phyloP scores from a whole-genome alignment of 64 coral and sea anemone genomes.

The Stichodactyla mertensii region DNA sequence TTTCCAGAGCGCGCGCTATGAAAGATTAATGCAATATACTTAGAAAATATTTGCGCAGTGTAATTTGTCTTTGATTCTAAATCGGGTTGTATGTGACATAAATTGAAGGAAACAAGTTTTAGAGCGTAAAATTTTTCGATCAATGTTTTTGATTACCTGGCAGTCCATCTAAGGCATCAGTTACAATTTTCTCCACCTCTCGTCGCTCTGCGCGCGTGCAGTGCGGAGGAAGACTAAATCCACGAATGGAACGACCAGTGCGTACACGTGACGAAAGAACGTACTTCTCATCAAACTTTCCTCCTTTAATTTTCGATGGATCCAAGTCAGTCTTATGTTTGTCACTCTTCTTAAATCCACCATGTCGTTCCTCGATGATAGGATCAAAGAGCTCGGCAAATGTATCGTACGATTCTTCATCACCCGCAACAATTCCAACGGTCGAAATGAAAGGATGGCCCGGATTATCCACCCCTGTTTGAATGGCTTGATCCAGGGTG shows the following conservation, averaged over 20 bases:
- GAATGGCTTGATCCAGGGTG: slow-evolving; percentile 77
- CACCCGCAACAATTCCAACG: slow-evolving; percentile 80
- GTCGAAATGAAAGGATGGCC: slow-evolving; percentile 90
- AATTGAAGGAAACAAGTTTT: background rate
- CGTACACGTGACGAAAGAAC: slow-evolving; percentile 93
- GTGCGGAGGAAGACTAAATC: slow-evolving; percentile 82
- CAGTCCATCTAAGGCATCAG: slow-evolving; percentile 76
- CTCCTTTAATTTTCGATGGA: slow-evolving; percentile 64
- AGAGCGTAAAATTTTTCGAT: background rate
- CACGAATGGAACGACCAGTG: slow-evolving; percentile 90
- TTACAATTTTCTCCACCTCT: slow-evolving; percentile 86
- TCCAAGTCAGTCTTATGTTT: slow-evolving; percentile 82
- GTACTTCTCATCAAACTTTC: slow-evolving; percentile 90
- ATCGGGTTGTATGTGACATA: no score
- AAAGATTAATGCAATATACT: no score
- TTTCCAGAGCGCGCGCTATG: no score
- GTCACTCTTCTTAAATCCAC: slow-evolving; percentile 73
- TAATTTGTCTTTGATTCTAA: no score
- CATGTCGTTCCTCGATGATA: slow-evolving; percentile 89
- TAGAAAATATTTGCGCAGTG: no score
- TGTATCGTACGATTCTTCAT: slow-evolving; percentile 93
- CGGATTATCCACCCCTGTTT: slow-evolving; percentile 93
- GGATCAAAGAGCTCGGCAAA: slow-evolving; percentile 93
- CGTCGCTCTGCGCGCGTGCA: slow-evolving; percentile 86
- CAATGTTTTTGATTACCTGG: slow-evolving; percentile 35